A percentile compares a stretch with the other conserved stretches of the same genome.
phyloP scores from a whole-genome alignment of 2,888 invertebrate species.

The Tenthredo amoena region DNA sequence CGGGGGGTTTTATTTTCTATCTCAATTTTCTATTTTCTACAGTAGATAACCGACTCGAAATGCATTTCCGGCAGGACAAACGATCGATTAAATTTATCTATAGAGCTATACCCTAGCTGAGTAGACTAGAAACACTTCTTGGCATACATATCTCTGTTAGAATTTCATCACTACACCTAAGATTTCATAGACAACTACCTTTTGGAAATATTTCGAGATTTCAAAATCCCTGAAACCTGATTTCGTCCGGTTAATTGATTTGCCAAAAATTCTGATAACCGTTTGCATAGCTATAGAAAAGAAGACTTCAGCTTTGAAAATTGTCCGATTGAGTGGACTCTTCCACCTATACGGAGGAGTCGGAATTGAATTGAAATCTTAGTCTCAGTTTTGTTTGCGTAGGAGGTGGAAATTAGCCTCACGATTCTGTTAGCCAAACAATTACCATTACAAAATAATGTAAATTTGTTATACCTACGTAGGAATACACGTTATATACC shows the following conservation, averaged over 20 bases:
- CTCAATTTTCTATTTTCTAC: no score
- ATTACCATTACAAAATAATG: constrained; percentile 56
- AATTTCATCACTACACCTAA: neutral
- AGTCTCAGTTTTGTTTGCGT: constrained; percentile 4
- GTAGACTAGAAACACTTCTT: neutral
- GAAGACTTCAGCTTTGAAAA: neutral
- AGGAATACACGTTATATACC: constrained; percentile 13
- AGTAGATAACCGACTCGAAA: neutral
- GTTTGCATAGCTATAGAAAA: no score
- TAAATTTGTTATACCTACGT: constrained; percentile 41
- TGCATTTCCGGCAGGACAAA: constrained; percentile 47
- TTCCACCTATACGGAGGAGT: neutral
- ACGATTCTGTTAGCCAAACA: constrained; percentile 47
- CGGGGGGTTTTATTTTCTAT: neutral
- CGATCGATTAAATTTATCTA: constrained; percentile 46
- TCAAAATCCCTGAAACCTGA: no score
- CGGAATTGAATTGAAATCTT: neutral
- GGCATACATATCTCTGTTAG: neutral
- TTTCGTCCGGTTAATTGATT: no score
- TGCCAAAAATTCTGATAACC: no score
- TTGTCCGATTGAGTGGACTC: neutral
- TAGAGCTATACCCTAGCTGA: neutral
- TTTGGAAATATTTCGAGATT: no score
- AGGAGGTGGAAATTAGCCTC: constrained; percentile 51
- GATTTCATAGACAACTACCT: no score